A percentile compares a stretch with the other conserved stretches of the same genome.
These are phyloP conservation scores for Rhinolophus ferrumequinum DNA, from an alignment of 2,113 vertebrate genomes.

Conservation along the genomic window DNA sequence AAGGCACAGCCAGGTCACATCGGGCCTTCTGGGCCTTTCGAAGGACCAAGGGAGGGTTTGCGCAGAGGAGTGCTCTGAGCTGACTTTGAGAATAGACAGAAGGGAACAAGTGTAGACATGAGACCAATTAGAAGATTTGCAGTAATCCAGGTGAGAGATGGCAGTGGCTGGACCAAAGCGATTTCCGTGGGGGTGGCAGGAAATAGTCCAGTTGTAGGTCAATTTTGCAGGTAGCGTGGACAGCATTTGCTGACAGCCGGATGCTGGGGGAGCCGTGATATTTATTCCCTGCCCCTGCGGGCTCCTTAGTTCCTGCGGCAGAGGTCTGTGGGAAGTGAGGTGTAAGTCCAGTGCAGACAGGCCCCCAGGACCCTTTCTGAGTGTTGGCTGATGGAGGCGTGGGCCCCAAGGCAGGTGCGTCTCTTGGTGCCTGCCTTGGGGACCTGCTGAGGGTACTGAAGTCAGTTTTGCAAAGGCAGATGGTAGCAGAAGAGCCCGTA, in stretches of 20 bases:
- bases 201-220: too few relatives aligned
- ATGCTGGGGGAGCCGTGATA: too few relatives aligned
- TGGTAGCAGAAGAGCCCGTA: not conserved
- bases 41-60: not conserved
- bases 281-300: too few relatives aligned
- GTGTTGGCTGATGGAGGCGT: not conserved
- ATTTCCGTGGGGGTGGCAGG: too few relatives aligned
- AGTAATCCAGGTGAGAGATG: not conserved
- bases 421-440: not conserved
- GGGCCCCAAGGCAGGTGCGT: not conserved
- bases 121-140: not conserved
- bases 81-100: not conserved
- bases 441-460: not conserved
- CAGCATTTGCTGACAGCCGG: too few relatives aligned
- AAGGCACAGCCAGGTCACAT: not conserved
- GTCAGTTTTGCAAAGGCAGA: not conserved
- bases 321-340: not conserved
- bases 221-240: too few relatives aligned
- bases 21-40: not conserved
- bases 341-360: too few relatives aligned
- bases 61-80: not conserved
- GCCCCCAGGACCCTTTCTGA: not conserved
- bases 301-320: too few relatives aligned
- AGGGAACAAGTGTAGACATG: not conserved
- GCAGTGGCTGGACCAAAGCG: too few relatives aligned